Percentiles rank a stretch among this genome's conserved stretches.
These are phyloP conservation scores for Temnothorax curvispinosus DNA, from an alignment of 1,140 invertebrate species.

Conservation along the genomic window DNA sequence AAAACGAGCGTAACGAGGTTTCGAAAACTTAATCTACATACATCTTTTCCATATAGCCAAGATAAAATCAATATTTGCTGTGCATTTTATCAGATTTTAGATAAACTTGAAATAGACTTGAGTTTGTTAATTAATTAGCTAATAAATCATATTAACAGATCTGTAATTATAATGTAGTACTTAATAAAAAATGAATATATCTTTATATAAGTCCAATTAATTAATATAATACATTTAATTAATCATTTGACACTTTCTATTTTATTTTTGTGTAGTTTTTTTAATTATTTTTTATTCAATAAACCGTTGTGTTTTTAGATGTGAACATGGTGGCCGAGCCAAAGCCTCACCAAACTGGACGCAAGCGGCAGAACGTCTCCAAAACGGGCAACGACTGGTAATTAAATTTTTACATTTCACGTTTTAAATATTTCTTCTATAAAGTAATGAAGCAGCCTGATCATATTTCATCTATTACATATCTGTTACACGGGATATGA, in stretches of 20 bases:
- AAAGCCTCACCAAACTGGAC: slow-evolving; percentile 92
- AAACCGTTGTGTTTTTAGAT: slow-evolving; percentile 84
- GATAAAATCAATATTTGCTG: slow-evolving; percentile 2
- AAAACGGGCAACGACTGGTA: slow-evolving; percentile 94
- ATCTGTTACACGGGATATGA: background rate
- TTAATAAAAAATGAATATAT: background rate
- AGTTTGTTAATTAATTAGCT: background rate
- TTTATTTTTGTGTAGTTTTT: background rate
- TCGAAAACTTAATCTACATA: background rate
- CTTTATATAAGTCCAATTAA: background rate
- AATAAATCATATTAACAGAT: background rate
- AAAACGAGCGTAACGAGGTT: background rate
- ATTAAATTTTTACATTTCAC: slow-evolving; percentile 81
- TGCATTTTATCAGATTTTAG: background rate
- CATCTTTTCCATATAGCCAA: background rate
- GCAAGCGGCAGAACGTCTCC: slow-evolving; percentile 92
- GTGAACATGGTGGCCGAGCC: slow-evolving; percentile 94
- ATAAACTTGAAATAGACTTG: background rate
- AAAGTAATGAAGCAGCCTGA: background rate
- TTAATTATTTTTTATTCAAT: background rate
- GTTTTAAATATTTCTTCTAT: background rate
- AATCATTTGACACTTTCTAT: background rate
- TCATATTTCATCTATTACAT: background rate
- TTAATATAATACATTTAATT: background rate
- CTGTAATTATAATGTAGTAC: background rate